These are phyloP conservation scores for Cossypha heuglini DNA, from an alignment of 2,797 vertebrate species.

Conservation along the genomic window DNA sequence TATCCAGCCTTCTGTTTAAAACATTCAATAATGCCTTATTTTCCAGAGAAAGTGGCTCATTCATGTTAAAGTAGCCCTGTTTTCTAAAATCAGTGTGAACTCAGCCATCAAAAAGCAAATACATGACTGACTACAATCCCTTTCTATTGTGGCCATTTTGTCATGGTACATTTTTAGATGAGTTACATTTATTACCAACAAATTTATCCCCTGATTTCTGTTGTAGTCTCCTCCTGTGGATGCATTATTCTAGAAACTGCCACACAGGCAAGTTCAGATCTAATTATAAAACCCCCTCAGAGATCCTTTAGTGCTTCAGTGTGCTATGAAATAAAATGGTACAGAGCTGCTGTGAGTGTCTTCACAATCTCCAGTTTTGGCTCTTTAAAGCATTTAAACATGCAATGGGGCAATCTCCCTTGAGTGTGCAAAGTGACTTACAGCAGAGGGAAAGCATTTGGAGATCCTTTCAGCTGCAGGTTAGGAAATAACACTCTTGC, in stretches of 20 bases:
- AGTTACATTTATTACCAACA: neutral
- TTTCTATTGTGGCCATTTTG: neutral
- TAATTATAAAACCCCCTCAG: conserved; percentile 1
- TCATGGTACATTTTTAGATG: neutral
- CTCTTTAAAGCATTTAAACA: neutral
- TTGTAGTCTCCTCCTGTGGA: neutral
- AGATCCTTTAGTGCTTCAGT: neutral
- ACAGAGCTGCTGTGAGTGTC: neutral
- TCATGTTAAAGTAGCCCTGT: neutral
- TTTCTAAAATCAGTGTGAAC: neutral
- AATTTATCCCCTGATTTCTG: neutral
- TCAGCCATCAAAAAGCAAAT: neutral
- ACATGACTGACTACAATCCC: neutral
- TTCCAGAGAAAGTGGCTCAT: neutral
- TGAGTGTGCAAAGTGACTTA: neutral
- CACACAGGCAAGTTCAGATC: neutral
- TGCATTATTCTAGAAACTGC: neutral
- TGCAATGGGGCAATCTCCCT: neutral
- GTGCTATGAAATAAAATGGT: neutral
- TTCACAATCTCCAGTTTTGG: neutral
- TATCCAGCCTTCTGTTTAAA: neutral
- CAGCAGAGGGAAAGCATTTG: neutral
- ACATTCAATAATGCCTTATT: neutral
- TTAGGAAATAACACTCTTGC: conserved; percentile 54
- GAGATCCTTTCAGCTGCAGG: neutral